A percentile compares a stretch with the other conserved stretches of the same genome.
Evolutionary conservation across 2,888 invertebrate genomes (phyloP).

Genomic region (Cyaniris semiargus): DNA sequence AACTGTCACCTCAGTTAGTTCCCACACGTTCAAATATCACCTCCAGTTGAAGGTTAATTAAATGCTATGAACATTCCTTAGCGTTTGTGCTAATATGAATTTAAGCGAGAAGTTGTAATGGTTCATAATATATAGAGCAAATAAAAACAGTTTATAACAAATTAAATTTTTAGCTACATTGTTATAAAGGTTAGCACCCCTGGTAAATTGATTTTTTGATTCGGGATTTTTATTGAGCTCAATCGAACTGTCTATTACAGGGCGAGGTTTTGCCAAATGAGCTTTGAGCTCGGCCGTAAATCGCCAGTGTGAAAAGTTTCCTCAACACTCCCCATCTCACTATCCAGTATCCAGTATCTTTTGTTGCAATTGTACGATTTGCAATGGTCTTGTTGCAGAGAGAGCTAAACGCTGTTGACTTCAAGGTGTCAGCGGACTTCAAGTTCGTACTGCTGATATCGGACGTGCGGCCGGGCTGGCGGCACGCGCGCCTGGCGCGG

Average conservation of each 20-base stretch:
- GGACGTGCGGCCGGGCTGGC: slow-evolving; percentile 82
- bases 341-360: too few relatives aligned
- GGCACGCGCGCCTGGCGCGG: slow-evolving; percentile 82
- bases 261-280: too few relatives aligned
- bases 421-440: slow-evolving; percentile 88
- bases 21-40: slow-evolving; percentile 1
- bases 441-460: slow-evolving; percentile 88
- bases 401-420: slow-evolving; percentile 88
- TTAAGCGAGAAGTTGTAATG: not conserved
- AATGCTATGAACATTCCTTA: not conserved
- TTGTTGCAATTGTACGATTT: not conserved
- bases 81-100: not conserved
- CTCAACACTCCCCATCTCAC: too few relatives aligned
- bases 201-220: too few relatives aligned
- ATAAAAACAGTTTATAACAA: too few relatives aligned
- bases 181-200: too few relatives aligned
- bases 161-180: too few relatives aligned
- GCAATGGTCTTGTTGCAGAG: slow-evolving; percentile 75
- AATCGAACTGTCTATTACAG: too few relatives aligned
- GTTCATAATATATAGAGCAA: too few relatives aligned
- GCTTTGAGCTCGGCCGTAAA: too few relatives aligned
- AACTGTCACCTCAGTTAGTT: not conserved
- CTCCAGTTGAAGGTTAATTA: not conserved
- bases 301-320: too few relatives aligned
- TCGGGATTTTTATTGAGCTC: too few relatives aligned